Conservation (phyloP, 2,113 vertebrate species). For the Leuciscus idus region DNA sequence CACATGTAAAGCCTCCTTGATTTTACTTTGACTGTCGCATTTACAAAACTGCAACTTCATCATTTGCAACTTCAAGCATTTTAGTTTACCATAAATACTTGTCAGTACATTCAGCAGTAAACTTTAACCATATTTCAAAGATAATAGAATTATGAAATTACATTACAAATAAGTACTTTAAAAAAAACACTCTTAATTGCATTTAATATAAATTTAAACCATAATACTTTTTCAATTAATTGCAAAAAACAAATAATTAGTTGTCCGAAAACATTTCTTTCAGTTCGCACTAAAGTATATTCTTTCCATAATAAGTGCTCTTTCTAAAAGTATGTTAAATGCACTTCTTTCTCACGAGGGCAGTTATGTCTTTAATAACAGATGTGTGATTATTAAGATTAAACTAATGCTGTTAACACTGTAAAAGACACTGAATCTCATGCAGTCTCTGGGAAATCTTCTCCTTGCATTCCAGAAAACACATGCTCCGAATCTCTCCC, state of each 20-base stretch:
- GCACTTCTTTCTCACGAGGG: not conserved
- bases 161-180: too few relatives aligned
- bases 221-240: not conserved
- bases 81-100: too few relatives aligned
- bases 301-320: not conserved
- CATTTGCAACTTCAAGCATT: too few relatives aligned
- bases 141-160: too few relatives aligned
- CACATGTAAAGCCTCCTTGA: too few relatives aligned
- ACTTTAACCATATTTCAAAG: too few relatives aligned
- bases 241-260: not conserved
- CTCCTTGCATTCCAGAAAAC: constrained; percentile 2
- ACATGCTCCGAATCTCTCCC: constrained; percentile 9
- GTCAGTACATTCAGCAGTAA: too few relatives aligned
- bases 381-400: not conserved
- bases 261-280: not conserved
- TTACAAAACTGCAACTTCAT: too few relatives aligned
- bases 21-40: too few relatives aligned
- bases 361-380: not conserved
- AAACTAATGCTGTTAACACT: not conserved
- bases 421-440: not conserved
- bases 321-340: not conserved
- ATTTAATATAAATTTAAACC: too few relatives aligned
- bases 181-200: too few relatives aligned
- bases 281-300: not conserved
- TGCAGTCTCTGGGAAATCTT: not conserved